Evolutionary conservation across 2,113 vertebrate genomes (phyloP), one percentile per base, ranked within the genome.

Genomic region (Camelus bactrianus): DNA sequence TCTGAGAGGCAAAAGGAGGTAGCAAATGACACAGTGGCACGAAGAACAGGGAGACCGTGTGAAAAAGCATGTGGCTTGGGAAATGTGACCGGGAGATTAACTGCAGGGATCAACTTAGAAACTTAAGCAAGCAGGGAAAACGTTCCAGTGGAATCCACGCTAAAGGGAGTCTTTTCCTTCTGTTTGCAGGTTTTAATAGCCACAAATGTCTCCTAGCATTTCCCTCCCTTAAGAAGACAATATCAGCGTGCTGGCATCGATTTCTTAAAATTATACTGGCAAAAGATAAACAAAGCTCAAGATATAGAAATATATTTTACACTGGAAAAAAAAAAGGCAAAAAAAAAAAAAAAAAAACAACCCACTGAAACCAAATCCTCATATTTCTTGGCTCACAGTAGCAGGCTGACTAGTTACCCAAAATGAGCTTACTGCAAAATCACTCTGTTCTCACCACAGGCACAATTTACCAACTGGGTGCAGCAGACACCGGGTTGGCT

Each of bases 141-240:
- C 14, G 19, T 94, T 96, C 96, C 95, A 88, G 80, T n/a, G 28
- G 89, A 72, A 96, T 97, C 95, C 70, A 96, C 73, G 90, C 96
- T 96, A 98, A 97, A 97, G 62, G 69, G 97, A 97, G 3, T 19
- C 93, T 98, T 96, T 96, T 89, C 96, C 94, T 98, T 97, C 98
- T 98, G 97, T 97, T 98, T 98, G 89, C 97, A 96, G 97, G 97
- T 98, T 98, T 98, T 97, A 0, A 12, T 93, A 97, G 96, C 96
- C 96, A 97, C 97, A 98, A 91, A 96, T 62, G 90, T 96, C 95
- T 91, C 93, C 98, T 75, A 62, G 83, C 91, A 58, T 92, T 97
- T 98, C 95, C 48, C 82, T 98, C 97, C 91, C 97, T 97, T 95
- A 95, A 95, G 96, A 98, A 98, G 96, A 97, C 98, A 98, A 84